phyloP scores from a whole-genome alignment of 2,797 vertebrate genomes.

The Astyanax mexicanus region DNA sequence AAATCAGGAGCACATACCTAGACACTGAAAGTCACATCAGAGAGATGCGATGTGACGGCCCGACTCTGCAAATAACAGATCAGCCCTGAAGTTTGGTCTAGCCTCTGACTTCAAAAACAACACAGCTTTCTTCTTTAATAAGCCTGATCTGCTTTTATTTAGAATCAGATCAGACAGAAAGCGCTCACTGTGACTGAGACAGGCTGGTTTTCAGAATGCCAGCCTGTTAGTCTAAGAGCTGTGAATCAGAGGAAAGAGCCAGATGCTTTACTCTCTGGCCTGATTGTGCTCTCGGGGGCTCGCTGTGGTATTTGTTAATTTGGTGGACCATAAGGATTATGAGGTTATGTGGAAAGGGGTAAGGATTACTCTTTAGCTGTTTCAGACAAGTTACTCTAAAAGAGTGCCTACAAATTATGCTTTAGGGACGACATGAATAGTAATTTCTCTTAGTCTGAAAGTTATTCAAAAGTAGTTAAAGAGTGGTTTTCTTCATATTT shows the following conservation, averaged over 20 bases:
- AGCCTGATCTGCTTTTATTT: neutral
- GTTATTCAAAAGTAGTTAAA: no score
- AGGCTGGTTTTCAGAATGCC: neutral
- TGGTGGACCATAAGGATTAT: neutral
- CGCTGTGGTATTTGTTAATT: neutral
- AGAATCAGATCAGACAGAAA: neutral
- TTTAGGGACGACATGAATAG: no score
- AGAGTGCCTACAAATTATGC: no score
- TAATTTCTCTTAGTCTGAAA: no score
- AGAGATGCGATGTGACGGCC: neutral
- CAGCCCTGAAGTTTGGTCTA: neutral
- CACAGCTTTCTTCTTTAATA: neutral
- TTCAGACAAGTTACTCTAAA: neutral
- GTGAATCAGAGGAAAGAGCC: neutral
- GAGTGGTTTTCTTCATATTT: no score
- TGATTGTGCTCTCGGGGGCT: neutral
- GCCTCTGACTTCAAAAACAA: conserved; percentile 8
- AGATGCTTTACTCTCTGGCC: neutral
- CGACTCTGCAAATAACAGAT: conserved; percentile 5
- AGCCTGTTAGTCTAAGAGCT: neutral
- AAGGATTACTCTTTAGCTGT: neutral
- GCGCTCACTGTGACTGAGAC: neutral
- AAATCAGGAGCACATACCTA: conserved; percentile 1
- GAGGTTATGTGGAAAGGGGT: neutral
- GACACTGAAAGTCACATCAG: neutral